Percentiles rank a stretch among this genome's conserved stretches.
phyloP scores from a whole-genome alignment of 2,113 vertebrate species.

The Vombatus ursinus region DNA sequence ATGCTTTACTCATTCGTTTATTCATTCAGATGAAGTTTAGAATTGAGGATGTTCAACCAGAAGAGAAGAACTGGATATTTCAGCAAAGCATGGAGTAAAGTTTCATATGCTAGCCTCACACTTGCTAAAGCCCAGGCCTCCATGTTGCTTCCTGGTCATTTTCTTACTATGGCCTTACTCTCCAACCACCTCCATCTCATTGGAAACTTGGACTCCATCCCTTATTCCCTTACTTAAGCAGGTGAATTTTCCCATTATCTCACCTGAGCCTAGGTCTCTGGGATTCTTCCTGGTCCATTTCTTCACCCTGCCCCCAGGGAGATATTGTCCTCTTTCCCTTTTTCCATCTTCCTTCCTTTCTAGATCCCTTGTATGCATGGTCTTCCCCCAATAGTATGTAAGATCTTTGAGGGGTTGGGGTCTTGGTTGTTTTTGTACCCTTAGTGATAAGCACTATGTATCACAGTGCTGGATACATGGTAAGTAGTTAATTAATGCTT shows the following conservation, averaged over 20 bases:
- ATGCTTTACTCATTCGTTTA: not conserved
- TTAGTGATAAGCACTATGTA: not conserved
- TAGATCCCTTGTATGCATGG: not conserved
- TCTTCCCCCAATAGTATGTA: not conserved
- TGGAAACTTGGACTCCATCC: not conserved
- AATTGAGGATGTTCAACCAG: not conserved
- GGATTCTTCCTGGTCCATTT: not conserved
- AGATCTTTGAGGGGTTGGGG: not conserved
- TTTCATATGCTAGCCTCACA: not conserved
- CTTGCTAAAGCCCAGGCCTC: not conserved
- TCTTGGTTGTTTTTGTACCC: not conserved
- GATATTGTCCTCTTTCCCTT: not conserved
- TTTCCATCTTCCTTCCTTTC: not conserved
- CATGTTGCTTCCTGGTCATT: not conserved
- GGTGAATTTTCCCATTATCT: not conserved
- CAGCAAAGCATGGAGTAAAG: not conserved
- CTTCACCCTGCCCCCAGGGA: not conserved
- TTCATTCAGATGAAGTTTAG: not conserved
- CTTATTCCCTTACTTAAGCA: not conserved
- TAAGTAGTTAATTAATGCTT: not conserved
- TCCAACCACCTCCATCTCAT: not conserved
- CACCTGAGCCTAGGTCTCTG: not conserved
- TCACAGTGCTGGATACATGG: not conserved
- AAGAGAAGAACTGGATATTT: not conserved
- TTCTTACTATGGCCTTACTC: not conserved